These are phyloP conservation scores for Acrobeloides nanus DNA, from an alignment of 2,888 invertebrate genomes.

Conservation along the genomic window DNA sequence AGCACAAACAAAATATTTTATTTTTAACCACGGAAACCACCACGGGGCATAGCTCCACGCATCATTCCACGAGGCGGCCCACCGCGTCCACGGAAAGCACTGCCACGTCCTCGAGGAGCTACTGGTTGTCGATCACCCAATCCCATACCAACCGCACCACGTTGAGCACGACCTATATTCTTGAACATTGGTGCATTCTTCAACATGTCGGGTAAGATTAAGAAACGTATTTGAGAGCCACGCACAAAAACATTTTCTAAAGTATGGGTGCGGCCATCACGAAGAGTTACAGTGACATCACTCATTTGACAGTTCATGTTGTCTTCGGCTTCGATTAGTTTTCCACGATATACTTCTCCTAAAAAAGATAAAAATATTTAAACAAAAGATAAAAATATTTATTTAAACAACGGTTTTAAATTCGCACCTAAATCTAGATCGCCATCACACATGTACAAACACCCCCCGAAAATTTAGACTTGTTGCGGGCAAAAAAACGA, in stretches of 20 bases:
- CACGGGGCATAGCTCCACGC: slow-evolving; percentile 8
- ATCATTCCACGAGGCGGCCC: slow-evolving; percentile 8
- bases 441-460: too few species aligned
- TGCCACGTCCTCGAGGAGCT: slow-evolving; percentile 25
- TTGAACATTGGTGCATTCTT: slow-evolving; percentile 65
- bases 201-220: slow-evolving; percentile 96
- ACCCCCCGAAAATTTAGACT: too few species aligned
- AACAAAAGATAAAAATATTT: background rate
- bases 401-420: too few species aligned
- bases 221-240: slow-evolving; percentile 90
- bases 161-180: slow-evolving; percentile 62
- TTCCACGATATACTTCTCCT: slow-evolving; percentile 84
- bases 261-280: slow-evolving; percentile 81
- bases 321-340: slow-evolving; percentile 96
- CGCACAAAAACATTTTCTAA: slow-evolving; percentile 95
- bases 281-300: slow-evolving; percentile 56
- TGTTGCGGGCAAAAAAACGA: too few species aligned
- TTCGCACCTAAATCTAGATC: too few species aligned
- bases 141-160: slow-evolving; percentile 51
- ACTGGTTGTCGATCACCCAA: slow-evolving; percentile 36
- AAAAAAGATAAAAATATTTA: slow-evolving; percentile 15
- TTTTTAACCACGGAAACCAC: slow-evolving; percentile 8
- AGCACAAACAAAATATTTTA: background rate
- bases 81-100: slow-evolving; percentile 30
- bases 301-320: slow-evolving; percentile 99